A percentile compares a stretch with the other conserved stretches of the same genome.
Conservation (phyloP, 2,888 invertebrate species). For the Athalia circularis region DNA sequence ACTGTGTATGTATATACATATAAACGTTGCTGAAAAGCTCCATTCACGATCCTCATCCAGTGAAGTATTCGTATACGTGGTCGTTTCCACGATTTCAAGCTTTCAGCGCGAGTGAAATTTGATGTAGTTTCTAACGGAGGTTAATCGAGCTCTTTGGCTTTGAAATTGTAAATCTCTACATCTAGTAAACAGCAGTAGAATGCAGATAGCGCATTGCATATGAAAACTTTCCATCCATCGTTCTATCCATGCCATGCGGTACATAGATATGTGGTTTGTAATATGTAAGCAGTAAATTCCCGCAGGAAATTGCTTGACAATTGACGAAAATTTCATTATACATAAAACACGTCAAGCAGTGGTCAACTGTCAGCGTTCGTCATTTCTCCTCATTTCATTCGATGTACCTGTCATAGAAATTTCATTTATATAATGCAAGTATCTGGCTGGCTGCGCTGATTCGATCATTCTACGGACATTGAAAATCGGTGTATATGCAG, state of each 20-base stretch:
- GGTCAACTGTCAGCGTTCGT: too few relatives aligned
- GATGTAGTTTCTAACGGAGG: constrained; percentile 12
- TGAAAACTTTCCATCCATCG: neutral
- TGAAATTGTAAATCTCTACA: neutral
- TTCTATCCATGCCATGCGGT: neutral
- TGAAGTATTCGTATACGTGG: neutral
- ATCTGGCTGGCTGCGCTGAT: too few relatives aligned
- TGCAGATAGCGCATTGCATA: neutral
- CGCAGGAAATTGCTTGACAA: neutral
- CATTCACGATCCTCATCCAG: constrained; percentile 1
- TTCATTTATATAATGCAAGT: neutral
- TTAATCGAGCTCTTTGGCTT: constrained; percentile 18
- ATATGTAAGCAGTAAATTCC: neutral
- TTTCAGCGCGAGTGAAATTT: constrained; percentile 19
- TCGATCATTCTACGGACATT: too few relatives aligned
- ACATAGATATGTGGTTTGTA: neutral
- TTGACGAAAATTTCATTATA: constrained; percentile 2
- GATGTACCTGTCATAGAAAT: neutral
- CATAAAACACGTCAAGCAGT: neutral
- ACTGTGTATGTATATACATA: neutral
- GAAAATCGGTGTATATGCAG: too few relatives aligned
- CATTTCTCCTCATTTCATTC: too few relatives aligned
- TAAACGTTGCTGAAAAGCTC: neutral
- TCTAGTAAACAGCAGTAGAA: neutral
- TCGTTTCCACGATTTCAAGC: constrained; percentile 8